Percentiles rank a stretch among this genome's conserved stretches.
These are phyloP conservation scores for Agrochola circellaris DNA, from an alignment of 2,888 invertebrate species.

Conservation along the genomic window DNA sequence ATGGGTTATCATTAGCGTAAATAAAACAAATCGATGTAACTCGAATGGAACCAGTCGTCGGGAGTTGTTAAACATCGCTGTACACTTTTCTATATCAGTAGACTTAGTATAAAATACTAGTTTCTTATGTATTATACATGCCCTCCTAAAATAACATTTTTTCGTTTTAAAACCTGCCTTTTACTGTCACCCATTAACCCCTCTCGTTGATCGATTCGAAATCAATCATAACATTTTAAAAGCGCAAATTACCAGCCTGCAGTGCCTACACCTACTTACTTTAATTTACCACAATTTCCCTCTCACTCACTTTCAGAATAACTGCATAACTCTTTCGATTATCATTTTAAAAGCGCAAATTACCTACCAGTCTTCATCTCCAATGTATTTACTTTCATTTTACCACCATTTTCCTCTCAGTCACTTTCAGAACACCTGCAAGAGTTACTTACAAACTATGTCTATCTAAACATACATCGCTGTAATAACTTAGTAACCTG, in stretches of 20 bases:
- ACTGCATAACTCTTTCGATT: background rate
- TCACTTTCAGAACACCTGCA: constrained; percentile 83
- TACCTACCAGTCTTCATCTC: background rate
- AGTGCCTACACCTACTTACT: background rate
- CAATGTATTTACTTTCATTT: background rate
- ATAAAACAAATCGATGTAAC: background rate
- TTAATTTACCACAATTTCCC: background rate
- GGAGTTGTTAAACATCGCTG: background rate
- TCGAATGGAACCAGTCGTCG: background rate
- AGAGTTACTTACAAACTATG: constrained; percentile 43
- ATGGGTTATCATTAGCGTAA: constrained; percentile 18
- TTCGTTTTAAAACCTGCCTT: background rate
- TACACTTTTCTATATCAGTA: background rate
- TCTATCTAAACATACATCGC: constrained; percentile 79
- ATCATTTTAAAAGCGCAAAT: constrained; percentile 11
- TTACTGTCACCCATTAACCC: background rate
- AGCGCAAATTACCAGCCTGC: background rate
- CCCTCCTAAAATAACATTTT: background rate
- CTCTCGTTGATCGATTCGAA: background rate
- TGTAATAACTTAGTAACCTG: constrained; percentile 64
- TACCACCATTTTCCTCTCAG: background rate
- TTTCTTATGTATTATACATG: background rate
- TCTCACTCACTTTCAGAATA: background rate
- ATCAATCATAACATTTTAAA: background rate
- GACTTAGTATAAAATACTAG: background rate